phyloP scores from a whole-genome alignment of 2,888 invertebrate genomes.

The Polietes domitor region DNA sequence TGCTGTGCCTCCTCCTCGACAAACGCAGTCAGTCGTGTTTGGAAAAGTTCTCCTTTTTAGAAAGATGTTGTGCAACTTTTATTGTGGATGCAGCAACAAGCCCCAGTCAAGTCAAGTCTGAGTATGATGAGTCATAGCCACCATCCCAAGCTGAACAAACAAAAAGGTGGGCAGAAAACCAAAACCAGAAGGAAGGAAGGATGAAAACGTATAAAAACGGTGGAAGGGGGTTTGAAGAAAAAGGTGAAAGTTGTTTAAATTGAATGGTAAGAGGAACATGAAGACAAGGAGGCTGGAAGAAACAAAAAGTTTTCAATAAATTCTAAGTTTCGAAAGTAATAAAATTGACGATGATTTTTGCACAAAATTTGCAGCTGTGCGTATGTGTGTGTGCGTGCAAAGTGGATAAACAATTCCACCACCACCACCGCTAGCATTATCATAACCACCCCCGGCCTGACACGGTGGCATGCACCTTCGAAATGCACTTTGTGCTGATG shows the following conservation, averaged over 20 bases:
- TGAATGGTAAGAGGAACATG: not conserved
- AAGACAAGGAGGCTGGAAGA: not conserved
- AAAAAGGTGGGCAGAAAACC: not conserved
- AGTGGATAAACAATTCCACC: not conserved
- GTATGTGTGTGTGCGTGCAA: no score
- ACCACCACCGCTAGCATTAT: not conserved
- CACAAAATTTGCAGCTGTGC: constrained; percentile 5
- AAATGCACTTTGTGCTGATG: constrained; percentile 14
- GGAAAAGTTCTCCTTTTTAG: constrained; percentile 20
- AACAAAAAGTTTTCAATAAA: constrained; percentile 12
- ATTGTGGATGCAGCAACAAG: constrained; percentile 14
- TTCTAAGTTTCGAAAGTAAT: constrained; percentile 29
- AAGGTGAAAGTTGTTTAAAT: constrained; percentile 37
- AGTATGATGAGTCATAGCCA: constrained; percentile 20
- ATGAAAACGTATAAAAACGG: no score
- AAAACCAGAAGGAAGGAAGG: not conserved
- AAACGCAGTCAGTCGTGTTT: not conserved
- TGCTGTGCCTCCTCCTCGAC: not conserved
- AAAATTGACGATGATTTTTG: constrained; percentile 19
- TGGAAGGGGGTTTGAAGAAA: not conserved
- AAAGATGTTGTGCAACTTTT: constrained; percentile 39
- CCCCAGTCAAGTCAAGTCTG: not conserved
- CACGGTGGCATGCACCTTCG: not conserved
- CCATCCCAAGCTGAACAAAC: constrained; percentile 19
- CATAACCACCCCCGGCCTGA: not conserved